Conservation (phyloP, 2,113 vertebrate species). For the Ailuropoda melanoleuca region DNA sequence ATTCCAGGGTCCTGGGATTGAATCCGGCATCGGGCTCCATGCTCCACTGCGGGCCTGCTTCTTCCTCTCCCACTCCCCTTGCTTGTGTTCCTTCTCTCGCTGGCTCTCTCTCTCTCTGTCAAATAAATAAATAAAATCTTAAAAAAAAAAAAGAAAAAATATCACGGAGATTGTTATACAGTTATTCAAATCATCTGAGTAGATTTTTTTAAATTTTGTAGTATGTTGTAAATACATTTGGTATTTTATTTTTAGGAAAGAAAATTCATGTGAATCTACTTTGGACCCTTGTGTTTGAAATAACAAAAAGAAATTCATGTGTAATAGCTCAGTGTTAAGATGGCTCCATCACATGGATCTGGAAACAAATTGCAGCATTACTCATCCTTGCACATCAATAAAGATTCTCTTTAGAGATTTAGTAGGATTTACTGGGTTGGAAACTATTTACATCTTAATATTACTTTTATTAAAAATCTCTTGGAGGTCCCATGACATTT, state of each 20-base stretch:
- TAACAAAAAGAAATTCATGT: not conserved
- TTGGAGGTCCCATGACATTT: conserved; percentile 48
- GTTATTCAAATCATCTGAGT: not conserved
- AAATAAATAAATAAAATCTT: too few species aligned
- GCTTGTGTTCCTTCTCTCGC: too few species aligned
- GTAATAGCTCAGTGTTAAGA: not conserved
- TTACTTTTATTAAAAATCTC: conserved; percentile 40
- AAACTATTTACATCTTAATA: conserved; percentile 46
- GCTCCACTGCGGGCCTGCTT: too few species aligned
- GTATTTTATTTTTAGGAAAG: not conserved
- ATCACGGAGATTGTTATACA: not conserved
- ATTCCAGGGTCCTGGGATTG: too few species aligned
- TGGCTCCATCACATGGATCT: not conserved
- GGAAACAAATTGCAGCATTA: conserved; percentile 30
- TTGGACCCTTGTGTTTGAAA: not conserved
- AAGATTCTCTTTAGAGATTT: conserved; percentile 52
- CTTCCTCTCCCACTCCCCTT: too few species aligned
- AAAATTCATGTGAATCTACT: not conserved
- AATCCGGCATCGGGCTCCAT: too few species aligned
- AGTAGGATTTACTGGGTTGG: conserved; percentile 40
- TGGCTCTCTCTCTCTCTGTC: too few species aligned
- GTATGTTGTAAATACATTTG: conserved; percentile 37
- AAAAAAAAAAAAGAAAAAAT: not conserved
- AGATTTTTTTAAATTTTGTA: not conserved
- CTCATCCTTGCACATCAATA: conserved; percentile 44